Evolutionary conservation across 2,797 vertebrate species (phyloP).

Genomic region (Sebastes kiyomatsui): DNA sequence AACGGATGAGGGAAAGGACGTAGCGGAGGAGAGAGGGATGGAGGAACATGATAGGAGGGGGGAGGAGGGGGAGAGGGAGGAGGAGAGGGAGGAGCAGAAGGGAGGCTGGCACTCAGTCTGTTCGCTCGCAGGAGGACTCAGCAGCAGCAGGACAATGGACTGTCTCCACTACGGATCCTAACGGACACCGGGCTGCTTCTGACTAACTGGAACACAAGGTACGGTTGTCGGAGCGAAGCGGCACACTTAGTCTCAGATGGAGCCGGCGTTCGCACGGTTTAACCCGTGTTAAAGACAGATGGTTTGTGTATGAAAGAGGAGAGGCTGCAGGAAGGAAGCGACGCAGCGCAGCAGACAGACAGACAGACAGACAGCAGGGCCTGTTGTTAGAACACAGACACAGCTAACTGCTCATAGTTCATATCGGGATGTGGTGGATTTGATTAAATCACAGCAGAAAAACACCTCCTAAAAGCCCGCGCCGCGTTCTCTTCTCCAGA

Average conservation of each 20-base stretch:
- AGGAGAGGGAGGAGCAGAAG: slow-evolving; percentile 41
- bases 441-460: neutral
- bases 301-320: slow-evolving; percentile 33
- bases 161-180: slow-evolving; percentile 42
- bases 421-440: neutral
- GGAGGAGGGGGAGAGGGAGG: neutral
- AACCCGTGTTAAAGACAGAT: neutral
- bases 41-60: slow-evolving; percentile 28
- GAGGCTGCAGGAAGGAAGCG: slow-evolving; percentile 87
- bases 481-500: neutral
- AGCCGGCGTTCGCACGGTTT: accelerated
- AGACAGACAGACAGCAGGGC: slow-evolving; percentile 62
- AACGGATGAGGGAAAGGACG: neutral
- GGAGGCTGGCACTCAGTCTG: slow-evolving; percentile 60
- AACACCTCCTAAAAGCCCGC: neutral
- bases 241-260: neutral
- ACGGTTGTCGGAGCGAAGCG: neutral
- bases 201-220: slow-evolving; percentile 48
- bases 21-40: slow-evolving; percentile 10
- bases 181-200: slow-evolving; percentile 45
- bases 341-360: slow-evolving; percentile 73
- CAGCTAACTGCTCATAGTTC: accelerated
- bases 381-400: slow-evolving; percentile 38
- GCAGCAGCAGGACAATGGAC: slow-evolving; percentile 71
- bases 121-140: slow-evolving; percentile 57